A percentile compares a stretch with the other conserved stretches of the same genome.
These are phyloP conservation scores for Centropristis striata DNA, from an alignment of 2,113 vertebrate species.

Conservation along the genomic window DNA sequence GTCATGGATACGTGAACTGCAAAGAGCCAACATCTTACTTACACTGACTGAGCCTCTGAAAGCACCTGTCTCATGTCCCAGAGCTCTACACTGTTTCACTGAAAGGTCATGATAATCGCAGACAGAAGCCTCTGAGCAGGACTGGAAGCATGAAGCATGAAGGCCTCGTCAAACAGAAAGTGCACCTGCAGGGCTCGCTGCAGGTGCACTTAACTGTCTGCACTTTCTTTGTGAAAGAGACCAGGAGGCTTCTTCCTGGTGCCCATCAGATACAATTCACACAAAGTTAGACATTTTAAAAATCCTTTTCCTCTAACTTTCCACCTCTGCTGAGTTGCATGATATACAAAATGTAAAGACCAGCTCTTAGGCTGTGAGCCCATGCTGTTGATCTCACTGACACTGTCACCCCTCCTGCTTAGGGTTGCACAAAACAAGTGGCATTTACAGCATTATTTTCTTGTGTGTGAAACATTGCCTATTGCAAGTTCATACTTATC, in stretches of 20 bases:
- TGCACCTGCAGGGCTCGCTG: slow-evolving; percentile 52
- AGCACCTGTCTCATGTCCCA: slow-evolving; percentile 33
- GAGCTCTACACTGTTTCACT: slow-evolving; percentile 23
- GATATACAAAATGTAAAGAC: background rate
- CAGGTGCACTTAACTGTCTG: slow-evolving; percentile 12
- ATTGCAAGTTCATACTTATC: background rate
- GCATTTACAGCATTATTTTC: background rate
- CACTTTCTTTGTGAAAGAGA: slow-evolving; percentile 44
- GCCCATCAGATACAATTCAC: background rate
- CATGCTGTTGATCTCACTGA: background rate
- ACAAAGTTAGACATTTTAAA: background rate
- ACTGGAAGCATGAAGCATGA: slow-evolving; percentile 25
- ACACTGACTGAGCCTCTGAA: slow-evolving; percentile 6
- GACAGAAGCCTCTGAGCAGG: slow-evolving; percentile 20
- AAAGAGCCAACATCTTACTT: slow-evolving; percentile 10
- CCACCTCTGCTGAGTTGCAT: background rate
- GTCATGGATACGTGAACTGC: slow-evolving; percentile 13
- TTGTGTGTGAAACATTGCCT: background rate
- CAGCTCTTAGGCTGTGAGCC: background rate
- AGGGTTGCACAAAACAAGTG: background rate
- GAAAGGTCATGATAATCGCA: slow-evolving; percentile 21
- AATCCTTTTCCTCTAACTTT: background rate
- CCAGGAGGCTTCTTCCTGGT: slow-evolving; percentile 3
- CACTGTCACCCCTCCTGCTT: background rate
- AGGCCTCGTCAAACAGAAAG: slow-evolving; percentile 38